A percentile compares a stretch with the other conserved stretches of the same genome.
phyloP scores from a whole-genome alignment of 2,888 invertebrate genomes.

The Diabrotica balteata region DNA sequence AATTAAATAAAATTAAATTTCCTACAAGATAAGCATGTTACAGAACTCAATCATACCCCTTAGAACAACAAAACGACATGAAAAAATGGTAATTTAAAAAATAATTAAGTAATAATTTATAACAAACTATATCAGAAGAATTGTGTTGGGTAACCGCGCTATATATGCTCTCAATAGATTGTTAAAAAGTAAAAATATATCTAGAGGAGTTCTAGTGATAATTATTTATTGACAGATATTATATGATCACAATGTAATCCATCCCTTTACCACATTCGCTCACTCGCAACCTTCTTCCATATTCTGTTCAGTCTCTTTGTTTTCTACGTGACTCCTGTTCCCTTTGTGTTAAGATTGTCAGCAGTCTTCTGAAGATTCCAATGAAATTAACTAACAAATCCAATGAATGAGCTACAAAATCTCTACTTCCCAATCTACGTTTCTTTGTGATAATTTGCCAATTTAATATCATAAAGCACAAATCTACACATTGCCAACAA shows the following conservation, averaged over 20 bases:
- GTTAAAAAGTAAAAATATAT: no score
- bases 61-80: no score
- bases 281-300: neutral
- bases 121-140: no score
- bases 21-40: no score
- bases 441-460: conserved; percentile 96
- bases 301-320: conserved; percentile 52
- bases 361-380: conserved; percentile 89
- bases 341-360: conserved; percentile 90
- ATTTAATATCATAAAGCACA: conserved; percentile 96
- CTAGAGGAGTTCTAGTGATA: conserved; percentile 13
- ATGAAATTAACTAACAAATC: conserved; percentile 95
- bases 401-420: conserved; percentile 90
- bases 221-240: conserved; percentile 21
- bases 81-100: no score
- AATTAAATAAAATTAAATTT: no score
- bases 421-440: conserved; percentile 86
- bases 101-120: no score
- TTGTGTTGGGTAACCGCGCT: no score
- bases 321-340: conserved; percentile 58
- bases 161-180: no score
- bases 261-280: neutral
- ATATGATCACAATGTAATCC: conserved; percentile 22
- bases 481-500: conserved; percentile 93
- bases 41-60: no score